Percentiles rank a stretch among this genome's conserved stretches.
phyloP scores from a whole-genome alignment of 2,888 invertebrate species.

The Eristalis pertinax region DNA sequence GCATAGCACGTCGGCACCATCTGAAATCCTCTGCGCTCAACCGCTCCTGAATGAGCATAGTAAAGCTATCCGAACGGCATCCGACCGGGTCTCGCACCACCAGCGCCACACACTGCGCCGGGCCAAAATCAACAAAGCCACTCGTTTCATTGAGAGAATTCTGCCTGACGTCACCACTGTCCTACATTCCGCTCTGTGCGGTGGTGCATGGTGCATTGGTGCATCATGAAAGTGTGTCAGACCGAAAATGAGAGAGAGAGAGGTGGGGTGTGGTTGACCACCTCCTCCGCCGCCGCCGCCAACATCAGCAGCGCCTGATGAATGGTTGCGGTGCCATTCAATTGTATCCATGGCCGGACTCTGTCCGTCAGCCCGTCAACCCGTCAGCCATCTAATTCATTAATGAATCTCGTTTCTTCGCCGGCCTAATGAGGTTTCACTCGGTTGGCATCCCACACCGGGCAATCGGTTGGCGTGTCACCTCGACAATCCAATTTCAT shows the following conservation, averaged over 20 bases:
- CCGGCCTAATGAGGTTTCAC: slow-evolving; percentile 40
- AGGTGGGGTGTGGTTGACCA: neutral
- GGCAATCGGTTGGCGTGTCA: neutral
- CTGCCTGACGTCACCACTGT: slow-evolving; percentile 41
- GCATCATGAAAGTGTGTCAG: slow-evolving; percentile 6
- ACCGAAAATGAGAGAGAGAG: neutral
- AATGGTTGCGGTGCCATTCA: slow-evolving; percentile 19
- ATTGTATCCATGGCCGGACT: slow-evolving; percentile 34
- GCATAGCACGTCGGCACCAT: slow-evolving; percentile 1
- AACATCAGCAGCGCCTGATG: too few relatives aligned
- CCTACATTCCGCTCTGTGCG: slow-evolving; percentile 17
- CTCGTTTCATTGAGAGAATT: slow-evolving; percentile 27
- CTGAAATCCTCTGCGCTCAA: neutral
- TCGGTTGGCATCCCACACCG: slow-evolving; percentile 28
- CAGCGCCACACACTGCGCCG: neutral
- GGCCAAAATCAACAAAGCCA: neutral
- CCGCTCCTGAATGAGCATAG: slow-evolving; percentile 38
- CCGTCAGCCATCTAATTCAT: slow-evolving; percentile 60
- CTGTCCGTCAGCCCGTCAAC: slow-evolving; percentile 24
- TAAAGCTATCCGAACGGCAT: slow-evolving; percentile 27
- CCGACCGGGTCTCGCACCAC: slow-evolving; percentile 24
- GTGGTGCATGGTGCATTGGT: neutral
- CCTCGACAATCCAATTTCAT: slow-evolving; percentile 33
- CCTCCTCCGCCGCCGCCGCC: neutral
- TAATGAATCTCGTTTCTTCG: slow-evolving; percentile 33